A percentile compares a stretch with the other conserved stretches of the same genome.
Conservation (phyloP, 2,113 vertebrate species). For the Spea multiplicata region DNA sequence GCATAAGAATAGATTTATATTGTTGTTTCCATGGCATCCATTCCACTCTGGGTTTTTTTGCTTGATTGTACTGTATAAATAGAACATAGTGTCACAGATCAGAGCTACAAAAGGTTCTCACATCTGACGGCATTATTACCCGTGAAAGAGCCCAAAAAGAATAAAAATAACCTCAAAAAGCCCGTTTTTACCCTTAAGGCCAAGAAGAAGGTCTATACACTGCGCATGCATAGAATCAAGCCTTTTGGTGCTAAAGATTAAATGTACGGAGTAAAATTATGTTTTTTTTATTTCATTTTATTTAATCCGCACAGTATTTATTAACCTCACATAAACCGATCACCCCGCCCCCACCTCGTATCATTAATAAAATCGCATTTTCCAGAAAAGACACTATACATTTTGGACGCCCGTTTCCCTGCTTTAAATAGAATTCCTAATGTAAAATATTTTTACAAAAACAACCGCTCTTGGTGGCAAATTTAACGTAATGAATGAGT, state of each 20-base stretch:
- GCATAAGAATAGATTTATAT: constrained; percentile 5
- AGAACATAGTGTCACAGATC: constrained; percentile 1
- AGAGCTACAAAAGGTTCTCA: background rate
- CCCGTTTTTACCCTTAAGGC: too few relatives aligned
- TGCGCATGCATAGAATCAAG: too few relatives aligned
- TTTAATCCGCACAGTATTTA: too few relatives aligned
- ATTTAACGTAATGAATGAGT: background rate
- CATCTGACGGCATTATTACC: background rate
- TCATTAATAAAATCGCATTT: too few relatives aligned
- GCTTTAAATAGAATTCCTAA: background rate
- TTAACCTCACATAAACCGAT: too few relatives aligned
- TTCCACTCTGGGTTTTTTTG: background rate
- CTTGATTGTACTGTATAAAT: background rate
- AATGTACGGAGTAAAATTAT: too few relatives aligned
- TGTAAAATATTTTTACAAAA: background rate
- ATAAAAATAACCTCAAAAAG: background rate
- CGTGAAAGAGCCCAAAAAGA: background rate
- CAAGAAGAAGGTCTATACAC: too few relatives aligned
- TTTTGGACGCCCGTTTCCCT: background rate
- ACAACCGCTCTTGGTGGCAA: background rate
- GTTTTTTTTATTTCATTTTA: too few relatives aligned
- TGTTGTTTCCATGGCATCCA: constrained; percentile 48
- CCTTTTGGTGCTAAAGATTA: too few relatives aligned
- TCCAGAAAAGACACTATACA: background rate
- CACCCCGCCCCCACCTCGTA: too few relatives aligned